Evolutionary conservation across 2,797 vertebrate genomes (phyloP).

Genomic region (Acanthurus tractus): DNA sequence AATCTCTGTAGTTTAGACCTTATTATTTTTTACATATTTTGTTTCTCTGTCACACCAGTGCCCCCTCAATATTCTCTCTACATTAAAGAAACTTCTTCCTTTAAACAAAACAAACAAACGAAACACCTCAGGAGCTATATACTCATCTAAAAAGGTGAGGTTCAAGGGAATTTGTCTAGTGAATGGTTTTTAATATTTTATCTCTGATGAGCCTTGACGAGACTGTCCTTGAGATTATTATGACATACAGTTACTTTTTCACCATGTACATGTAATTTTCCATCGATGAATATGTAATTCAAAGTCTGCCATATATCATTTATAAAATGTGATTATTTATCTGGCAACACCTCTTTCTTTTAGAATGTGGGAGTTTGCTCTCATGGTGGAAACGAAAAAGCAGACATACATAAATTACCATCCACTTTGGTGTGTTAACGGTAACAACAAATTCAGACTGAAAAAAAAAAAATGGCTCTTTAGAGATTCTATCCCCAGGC

Average conservation of each 20-base stretch:
- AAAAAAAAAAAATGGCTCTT: constrained; percentile 43
- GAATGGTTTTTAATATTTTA: too few relatives aligned
- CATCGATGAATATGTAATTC: constrained; percentile 12
- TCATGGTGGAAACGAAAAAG: constrained; percentile 47
- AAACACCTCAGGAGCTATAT: too few relatives aligned
- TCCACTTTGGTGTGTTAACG: constrained; percentile 47
- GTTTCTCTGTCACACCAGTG: too few relatives aligned
- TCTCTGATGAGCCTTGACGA: too few relatives aligned
- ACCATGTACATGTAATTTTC: constrained; percentile 6
- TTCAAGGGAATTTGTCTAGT: too few relatives aligned
- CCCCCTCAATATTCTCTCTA: too few relatives aligned
- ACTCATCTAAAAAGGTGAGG: too few relatives aligned
- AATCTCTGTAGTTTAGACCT: not conserved
- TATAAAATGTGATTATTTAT: constrained; percentile 32
- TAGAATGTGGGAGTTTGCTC: constrained; percentile 9
- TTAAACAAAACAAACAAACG: too few relatives aligned
- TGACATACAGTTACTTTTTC: too few relatives aligned
- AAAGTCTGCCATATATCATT: constrained; percentile 5
- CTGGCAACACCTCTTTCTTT: constrained; percentile 23
- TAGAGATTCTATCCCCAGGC: constrained; percentile 58
- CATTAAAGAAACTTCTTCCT: too few relatives aligned
- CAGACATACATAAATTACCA: constrained; percentile 67
- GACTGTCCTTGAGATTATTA: too few relatives aligned
- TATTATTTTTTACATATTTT: too few relatives aligned
- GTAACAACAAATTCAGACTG: constrained; percentile 51